Conservation (phyloP, 2,797 vertebrate genomes). For the Serranus cabrilla region DNA sequence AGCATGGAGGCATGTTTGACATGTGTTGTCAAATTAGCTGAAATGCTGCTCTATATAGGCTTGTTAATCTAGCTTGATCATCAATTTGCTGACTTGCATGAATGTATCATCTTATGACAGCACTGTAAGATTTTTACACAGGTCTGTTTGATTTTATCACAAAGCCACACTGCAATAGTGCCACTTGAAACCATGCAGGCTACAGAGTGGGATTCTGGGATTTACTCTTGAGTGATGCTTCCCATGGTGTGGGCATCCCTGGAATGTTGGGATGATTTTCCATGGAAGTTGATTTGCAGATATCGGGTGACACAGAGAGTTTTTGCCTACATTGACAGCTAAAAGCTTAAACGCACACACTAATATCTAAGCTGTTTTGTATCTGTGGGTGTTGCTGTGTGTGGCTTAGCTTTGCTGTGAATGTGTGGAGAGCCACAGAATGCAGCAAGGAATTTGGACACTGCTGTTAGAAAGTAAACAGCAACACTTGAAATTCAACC, state of each 20-base stretch:
- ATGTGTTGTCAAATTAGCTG: background rate
- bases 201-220: conserved; percentile 40
- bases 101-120: background rate
- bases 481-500: conserved; percentile 9
- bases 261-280: conserved; percentile 77
- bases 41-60: background rate
- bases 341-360: conserved; percentile 15
- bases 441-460: conserved; percentile 48
- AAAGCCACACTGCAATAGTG: conserved; percentile 22
- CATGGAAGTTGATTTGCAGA: conserved; percentile 60
- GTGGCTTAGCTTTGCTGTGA: conserved; percentile 41
- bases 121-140: background rate
- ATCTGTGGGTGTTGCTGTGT: conserved; percentile 1
- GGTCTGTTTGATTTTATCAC: background rate
- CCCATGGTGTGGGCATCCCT: conserved; percentile 74
- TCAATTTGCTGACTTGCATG: conserved; percentile 10
- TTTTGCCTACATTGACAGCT: conserved; percentile 14
- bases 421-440: conserved; percentile 67
- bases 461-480: conserved; percentile 51
- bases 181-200: conserved; percentile 28
- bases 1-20: conserved; percentile 1
- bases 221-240: conserved; percentile 57
- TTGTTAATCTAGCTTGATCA: background rate
- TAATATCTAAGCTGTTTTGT: conserved; percentile 12
- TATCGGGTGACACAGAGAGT: conserved; percentile 54